These are phyloP conservation scores for Muscicapa striata DNA, from an alignment of 2,797 vertebrate species.

Conservation along the genomic window DNA sequence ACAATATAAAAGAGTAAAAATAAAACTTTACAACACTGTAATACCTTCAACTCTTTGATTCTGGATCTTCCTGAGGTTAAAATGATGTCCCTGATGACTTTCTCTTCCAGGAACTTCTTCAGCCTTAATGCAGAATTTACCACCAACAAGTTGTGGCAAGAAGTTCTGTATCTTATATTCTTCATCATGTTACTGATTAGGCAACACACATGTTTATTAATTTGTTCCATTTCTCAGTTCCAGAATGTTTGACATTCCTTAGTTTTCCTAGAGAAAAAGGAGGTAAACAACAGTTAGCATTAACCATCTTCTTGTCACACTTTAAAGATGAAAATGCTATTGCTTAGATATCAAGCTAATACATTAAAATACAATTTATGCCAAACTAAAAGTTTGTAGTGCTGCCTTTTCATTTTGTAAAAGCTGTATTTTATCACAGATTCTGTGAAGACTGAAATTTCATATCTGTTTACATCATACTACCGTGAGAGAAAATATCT, in stretches of 20 bases:
- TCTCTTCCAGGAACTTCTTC: background rate
- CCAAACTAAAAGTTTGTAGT: background rate
- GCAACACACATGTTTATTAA: background rate
- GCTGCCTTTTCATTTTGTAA: background rate
- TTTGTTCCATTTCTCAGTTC: background rate
- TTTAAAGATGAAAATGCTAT: background rate
- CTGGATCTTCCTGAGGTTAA: background rate
- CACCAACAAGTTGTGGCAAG: background rate
- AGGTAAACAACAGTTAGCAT: too few relatives aligned
- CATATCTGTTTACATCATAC: accelerated
- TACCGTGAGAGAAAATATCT: background rate
- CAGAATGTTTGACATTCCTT: background rate
- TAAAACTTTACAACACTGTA: background rate
- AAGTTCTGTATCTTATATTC: background rate
- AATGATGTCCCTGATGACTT: background rate
- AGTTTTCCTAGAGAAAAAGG: background rate
- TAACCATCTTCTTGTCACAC: background rate
- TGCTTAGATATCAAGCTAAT: background rate
- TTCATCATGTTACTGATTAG: background rate
- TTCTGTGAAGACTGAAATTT: background rate
- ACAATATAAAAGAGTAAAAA: background rate
- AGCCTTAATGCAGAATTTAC: background rate
- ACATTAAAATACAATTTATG: background rate
- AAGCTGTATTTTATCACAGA: background rate
- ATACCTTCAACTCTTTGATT: background rate